Evolutionary conservation across 2,113 vertebrate species (phyloP), one percentile per base, ranked within the genome.

Genomic region (Rhinopomastus cyanomelas): DNA sequence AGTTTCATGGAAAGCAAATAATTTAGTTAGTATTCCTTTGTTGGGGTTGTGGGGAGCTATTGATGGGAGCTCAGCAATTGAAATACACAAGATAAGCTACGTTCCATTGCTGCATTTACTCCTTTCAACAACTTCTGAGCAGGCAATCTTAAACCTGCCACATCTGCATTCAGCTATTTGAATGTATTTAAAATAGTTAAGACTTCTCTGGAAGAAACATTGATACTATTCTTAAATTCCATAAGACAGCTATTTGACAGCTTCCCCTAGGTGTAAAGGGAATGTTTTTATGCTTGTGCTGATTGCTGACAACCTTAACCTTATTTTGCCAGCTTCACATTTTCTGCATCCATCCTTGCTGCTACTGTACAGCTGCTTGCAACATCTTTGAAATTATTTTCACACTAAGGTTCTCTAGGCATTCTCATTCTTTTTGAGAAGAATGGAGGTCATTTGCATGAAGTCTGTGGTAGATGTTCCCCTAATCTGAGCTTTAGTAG

Each of bases 221-320:
- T 48, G 48, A 72, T 4, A 5, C 17, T 65, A 10, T 55, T 52
- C 12, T 53, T 89, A 61, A 42, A 42, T 42, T 42, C 39, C 39
- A 42, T 15, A 42, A 42, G 15, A 42, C 4, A 39, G 44, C 32
- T 83, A 22, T 60, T 91, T 77, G 37, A 66, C 34, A 84, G 36
- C 18, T 83, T 91, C 37, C 4, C 17, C n/a, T 21, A 60, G 37
- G 19, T 12, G 3, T 60, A 77, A 89, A 57, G 56, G 34, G 62
- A 91, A 74, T 12, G 5, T 87, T 77, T 85, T 71, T 74, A 67
- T 92, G 93, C 94, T 93, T 96, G 87, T 94, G 94, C 95, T 94
- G 93, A 92, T 93, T 94, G 94, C 95, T 94, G 93, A 92, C 94
- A 94, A 93, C 94, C 93, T 96, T 94, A 94, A 87, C 75, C 46